Evolutionary conservation across 2,888 invertebrate genomes (phyloP).

Genomic region (Pseudococcus longispinus): DNA sequence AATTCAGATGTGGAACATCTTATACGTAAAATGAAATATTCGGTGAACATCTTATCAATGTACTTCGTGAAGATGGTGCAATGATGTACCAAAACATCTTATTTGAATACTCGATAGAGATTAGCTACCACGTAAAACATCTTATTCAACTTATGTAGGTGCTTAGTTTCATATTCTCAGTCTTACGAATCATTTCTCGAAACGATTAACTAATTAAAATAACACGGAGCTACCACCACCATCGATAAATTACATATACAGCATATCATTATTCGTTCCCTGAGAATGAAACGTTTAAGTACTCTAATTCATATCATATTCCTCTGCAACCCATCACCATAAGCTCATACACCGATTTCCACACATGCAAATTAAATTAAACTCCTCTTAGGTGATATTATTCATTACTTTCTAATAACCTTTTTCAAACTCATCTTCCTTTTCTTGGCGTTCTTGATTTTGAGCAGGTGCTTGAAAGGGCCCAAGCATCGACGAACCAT

Average conservation of each 20-base stretch:
- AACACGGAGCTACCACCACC: neutral
- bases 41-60: neutral
- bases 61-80: neutral
- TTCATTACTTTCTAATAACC: constrained; percentile 17
- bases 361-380: neutral
- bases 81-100: neutral
- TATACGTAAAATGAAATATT: neutral
- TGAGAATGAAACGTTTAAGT: no score
- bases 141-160: neutral
- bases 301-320: no score
- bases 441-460: constrained; percentile 54
- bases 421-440: constrained; percentile 53
- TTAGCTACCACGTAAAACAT: neutral
- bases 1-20: neutral
- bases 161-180: neutral
- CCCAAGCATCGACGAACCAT: constrained; percentile 65
- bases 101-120: neutral
- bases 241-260: neutral
- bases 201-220: neutral
- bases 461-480: constrained; percentile 61
- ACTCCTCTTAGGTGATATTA: neutral
- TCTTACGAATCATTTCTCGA: no score
- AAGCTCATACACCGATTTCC: no score
- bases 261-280: no score
- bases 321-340: no score